A percentile compares a stretch with the other conserved stretches of the same genome.
Conservation (phyloP, 2,888 invertebrate genomes). For the Abscondita cerata region DNA sequence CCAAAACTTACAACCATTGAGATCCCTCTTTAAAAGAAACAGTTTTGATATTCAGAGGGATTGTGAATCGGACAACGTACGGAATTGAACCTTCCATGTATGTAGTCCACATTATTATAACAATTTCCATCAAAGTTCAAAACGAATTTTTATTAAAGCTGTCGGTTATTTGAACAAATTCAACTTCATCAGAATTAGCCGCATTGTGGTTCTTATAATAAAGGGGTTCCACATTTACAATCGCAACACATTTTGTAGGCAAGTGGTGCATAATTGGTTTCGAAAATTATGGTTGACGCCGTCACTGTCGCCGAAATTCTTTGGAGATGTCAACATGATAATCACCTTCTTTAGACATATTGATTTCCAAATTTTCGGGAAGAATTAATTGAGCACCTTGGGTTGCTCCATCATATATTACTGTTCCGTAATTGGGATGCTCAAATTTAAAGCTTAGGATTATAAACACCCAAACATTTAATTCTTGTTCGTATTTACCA, state of each 20-base stretch:
- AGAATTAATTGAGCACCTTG: constrained; percentile 15
- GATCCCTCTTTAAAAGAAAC: constrained; percentile 20
- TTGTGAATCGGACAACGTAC: constrained; percentile 17
- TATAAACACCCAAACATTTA: constrained; percentile 23
- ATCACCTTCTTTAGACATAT: constrained; percentile 11
- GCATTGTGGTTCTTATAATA: background rate
- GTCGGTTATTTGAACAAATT: constrained; percentile 16
- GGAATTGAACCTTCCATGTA: background rate
- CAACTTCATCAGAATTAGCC: background rate
- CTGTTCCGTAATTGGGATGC: constrained; percentile 36
- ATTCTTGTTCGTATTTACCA: background rate
- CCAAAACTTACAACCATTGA: constrained; percentile 28
- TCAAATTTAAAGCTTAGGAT: constrained; percentile 34
- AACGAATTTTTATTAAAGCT: constrained; percentile 23
- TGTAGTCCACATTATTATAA: constrained; percentile 4
- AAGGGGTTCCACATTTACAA: constrained; percentile 19
- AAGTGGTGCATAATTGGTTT: constrained; percentile 16
- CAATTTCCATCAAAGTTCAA: constrained; percentile 26
- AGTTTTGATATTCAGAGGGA: constrained; percentile 21
- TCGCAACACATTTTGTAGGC: constrained; percentile 11
- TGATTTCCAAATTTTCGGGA: constrained; percentile 19
- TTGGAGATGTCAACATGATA: constrained; percentile 9
- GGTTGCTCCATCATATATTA: constrained; percentile 21
- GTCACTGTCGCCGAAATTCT: constrained; percentile 11
- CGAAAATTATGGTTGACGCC: constrained; percentile 13